phyloP scores from a whole-genome alignment of 2,888 invertebrate genomes.

The Agrochola litura region DNA sequence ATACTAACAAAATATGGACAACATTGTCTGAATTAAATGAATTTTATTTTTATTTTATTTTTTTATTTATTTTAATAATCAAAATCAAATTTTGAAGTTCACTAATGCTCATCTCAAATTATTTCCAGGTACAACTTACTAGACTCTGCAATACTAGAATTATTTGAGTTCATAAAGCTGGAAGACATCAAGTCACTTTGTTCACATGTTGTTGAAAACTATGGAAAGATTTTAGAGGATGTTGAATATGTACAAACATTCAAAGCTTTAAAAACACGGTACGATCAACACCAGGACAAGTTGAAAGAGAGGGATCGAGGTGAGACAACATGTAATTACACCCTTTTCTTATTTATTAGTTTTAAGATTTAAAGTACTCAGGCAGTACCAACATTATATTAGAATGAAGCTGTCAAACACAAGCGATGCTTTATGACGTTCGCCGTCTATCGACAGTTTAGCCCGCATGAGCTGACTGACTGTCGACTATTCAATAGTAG shows the following conservation, averaged over 20 bases:
- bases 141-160: slow-evolving; percentile 99
- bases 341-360: slow-evolving; percentile 52
- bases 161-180: slow-evolving; percentile 99
- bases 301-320: slow-evolving; percentile 96
- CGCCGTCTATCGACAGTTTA: not conserved
- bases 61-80: too few species aligned
- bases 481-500: not conserved
- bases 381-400: not conserved
- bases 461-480: not conserved
- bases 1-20: too few species aligned
- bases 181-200: slow-evolving; percentile 97
- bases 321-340: slow-evolving; percentile 70
- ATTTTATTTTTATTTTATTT: too few species aligned
- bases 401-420: not conserved
- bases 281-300: slow-evolving; percentile 98
- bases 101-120: not conserved
- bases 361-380: slow-evolving; percentile 6
- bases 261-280: slow-evolving; percentile 96
- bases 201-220: slow-evolving; percentile 98
- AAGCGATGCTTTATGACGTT: not conserved
- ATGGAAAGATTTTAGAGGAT: slow-evolving; percentile 97
- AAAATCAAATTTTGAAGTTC: not conserved
- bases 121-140: slow-evolving; percentile 96
- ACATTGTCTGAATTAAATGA: too few species aligned
- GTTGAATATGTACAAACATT: slow-evolving; percentile 99